phyloP scores from a whole-genome alignment of 2,888 invertebrate genomes.

The Sphaerophoria rueppellii region DNA sequence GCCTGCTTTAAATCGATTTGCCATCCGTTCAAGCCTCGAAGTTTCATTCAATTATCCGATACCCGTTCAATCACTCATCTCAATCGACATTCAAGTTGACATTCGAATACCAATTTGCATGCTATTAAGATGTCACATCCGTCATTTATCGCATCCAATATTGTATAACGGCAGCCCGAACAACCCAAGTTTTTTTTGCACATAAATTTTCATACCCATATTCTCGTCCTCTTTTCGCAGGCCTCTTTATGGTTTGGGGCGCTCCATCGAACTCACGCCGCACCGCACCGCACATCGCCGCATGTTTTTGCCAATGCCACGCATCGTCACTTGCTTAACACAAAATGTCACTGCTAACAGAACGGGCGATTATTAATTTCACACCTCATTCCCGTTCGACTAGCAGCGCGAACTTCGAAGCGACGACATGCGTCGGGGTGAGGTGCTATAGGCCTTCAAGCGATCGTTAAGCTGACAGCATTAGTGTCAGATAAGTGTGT shows the following conservation, averaged over 20 bases:
- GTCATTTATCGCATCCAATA: constrained; percentile 66
- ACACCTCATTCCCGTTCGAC: constrained; percentile 59
- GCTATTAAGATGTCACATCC: constrained; percentile 71
- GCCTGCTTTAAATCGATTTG: constrained; percentile 19
- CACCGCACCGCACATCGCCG: constrained; percentile 20
- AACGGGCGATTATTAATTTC: constrained; percentile 70
- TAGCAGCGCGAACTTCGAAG: not conserved
- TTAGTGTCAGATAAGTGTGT: constrained; percentile 68
- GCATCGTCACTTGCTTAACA: constrained; percentile 55
- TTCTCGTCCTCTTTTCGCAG: not conserved
- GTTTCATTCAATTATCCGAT: constrained; percentile 39
- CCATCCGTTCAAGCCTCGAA: not conserved
- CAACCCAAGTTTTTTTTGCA: constrained; percentile 30
- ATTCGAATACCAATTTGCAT: constrained; percentile 72
- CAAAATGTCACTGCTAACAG: constrained; percentile 68
- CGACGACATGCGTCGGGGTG: not conserved
- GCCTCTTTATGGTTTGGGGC: constrained; percentile 40
- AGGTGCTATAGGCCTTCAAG: constrained; percentile 44
- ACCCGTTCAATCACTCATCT: constrained; percentile 67
- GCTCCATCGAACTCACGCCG: constrained; percentile 20
- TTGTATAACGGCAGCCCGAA: constrained; percentile 10
- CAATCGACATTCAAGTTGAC: constrained; percentile 45
- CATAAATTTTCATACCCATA: constrained; percentile 56
- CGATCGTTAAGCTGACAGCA: constrained; percentile 66
- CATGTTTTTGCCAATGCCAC: constrained; percentile 23